Conservation (phyloP, 2,888 invertebrate genomes). For the Eilema griseolum region DNA sequence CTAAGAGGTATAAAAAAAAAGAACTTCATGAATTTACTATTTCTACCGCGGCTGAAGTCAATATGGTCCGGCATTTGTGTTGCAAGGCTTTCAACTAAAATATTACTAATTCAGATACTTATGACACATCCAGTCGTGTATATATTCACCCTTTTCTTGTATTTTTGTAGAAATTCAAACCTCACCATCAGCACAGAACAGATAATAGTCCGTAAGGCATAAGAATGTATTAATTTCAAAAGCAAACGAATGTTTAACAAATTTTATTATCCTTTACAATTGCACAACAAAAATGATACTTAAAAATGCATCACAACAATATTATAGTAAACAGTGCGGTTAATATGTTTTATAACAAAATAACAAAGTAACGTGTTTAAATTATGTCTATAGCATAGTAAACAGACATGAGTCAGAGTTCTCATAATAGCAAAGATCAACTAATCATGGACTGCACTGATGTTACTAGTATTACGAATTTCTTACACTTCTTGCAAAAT, state of each 20-base stretch:
- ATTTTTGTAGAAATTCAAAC: no score
- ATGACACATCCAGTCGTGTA: no score
- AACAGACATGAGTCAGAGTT: conserved; percentile 7
- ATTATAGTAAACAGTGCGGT: conserved; percentile 50
- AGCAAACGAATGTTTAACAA: conserved; percentile 49
- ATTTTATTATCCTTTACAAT: conserved; percentile 67
- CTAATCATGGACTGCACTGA: neutral
- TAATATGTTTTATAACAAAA: conserved; percentile 54
- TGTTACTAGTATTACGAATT: neutral
- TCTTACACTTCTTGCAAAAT: neutral
- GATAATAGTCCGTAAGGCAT: no score
- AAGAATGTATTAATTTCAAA: neutral
- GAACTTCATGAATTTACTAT: no score
- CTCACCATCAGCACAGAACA: no score
- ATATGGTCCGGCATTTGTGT: no score
- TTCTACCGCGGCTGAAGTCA: no score
- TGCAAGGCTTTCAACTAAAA: no score
- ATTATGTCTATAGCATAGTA: conserved; percentile 13
- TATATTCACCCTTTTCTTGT: no score
- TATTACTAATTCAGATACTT: no score
- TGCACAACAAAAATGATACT: conserved; percentile 72
- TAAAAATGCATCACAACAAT: conserved; percentile 77
- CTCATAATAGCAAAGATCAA: neutral
- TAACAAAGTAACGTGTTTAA: conserved; percentile 45
- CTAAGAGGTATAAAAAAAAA: no score